Evolutionary conservation across 2,888 invertebrate species (phyloP).

Genomic region (Ennomos fuscantarius): DNA sequence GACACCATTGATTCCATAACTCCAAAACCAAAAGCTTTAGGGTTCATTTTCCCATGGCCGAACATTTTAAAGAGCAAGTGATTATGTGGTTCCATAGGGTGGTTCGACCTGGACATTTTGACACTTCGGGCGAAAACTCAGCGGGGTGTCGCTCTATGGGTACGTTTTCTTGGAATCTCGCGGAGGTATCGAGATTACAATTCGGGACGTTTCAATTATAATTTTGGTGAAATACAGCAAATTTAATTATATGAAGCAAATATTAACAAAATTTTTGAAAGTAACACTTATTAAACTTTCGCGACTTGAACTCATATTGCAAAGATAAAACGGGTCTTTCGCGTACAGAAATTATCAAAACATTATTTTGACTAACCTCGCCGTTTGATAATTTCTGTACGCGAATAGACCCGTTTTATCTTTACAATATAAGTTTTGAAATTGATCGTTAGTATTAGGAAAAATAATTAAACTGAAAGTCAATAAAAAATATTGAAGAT

Average conservation of each 20-base stretch:
- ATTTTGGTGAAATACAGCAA: slow-evolving; percentile 32
- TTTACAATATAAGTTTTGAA: no score
- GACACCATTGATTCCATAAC: neutral
- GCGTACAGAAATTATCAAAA: no score
- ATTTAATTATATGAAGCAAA: neutral
- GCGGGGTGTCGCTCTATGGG: slow-evolving; percentile 73
- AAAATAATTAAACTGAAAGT: no score
- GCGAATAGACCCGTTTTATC: no score
- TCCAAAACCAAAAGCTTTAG: slow-evolving; percentile 2
- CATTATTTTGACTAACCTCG: no score
- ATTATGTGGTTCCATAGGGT: slow-evolving; percentile 50
- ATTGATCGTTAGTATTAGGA: no score
- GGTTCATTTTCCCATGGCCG: slow-evolving; percentile 11
- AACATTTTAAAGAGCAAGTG: slow-evolving; percentile 8
- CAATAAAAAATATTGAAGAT: no score
- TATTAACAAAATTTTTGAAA: no score
- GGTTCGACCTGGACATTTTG: slow-evolving; percentile 78
- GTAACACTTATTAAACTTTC: no score
- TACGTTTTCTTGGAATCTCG: slow-evolving; percentile 76
- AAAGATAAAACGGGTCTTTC: no score
- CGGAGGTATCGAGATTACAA: slow-evolving; percentile 75
- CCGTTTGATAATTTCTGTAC: no score
- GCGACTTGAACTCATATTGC: no score
- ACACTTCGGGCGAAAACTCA: slow-evolving; percentile 81
- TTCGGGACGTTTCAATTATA: slow-evolving; percentile 70